Conservation (phyloP, 2,888 invertebrate genomes). For the Luffia ferchaultella region DNA sequence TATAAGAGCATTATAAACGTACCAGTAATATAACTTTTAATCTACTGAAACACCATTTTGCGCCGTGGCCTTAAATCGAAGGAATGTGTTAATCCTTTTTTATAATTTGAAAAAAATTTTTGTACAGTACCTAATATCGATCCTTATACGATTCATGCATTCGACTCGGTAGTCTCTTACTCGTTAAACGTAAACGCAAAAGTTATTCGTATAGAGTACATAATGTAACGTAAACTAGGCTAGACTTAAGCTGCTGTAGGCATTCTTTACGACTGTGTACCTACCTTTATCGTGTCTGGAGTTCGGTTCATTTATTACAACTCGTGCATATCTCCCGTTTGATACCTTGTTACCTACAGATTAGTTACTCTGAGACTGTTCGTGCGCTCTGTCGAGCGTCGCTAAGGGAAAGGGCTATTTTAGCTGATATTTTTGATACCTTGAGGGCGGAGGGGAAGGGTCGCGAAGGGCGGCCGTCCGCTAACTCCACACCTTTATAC, state of each 20-base stretch:
- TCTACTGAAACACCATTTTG: conserved; percentile 65
- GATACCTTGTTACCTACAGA: conserved; percentile 60
- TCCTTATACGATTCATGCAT: conserved; percentile 12
- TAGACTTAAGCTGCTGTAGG: conserved; percentile 49
- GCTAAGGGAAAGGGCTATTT: conserved; percentile 63
- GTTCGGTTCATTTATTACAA: too few species aligned
- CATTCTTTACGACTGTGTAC: conserved; percentile 38
- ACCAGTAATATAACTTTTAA: conserved; percentile 38
- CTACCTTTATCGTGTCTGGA: conserved; percentile 40
- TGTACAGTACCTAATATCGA: conserved; percentile 37
- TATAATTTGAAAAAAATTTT: conserved; percentile 34
- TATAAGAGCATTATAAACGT: not conserved
- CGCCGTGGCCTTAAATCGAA: conserved; percentile 64
- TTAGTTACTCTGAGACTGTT: conserved; percentile 66
- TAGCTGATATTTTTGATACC: conserved; percentile 67
- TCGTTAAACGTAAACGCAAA: conserved; percentile 40
- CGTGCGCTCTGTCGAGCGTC: conserved; percentile 58
- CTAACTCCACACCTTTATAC: not conserved
- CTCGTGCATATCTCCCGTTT: conserved; percentile 61
- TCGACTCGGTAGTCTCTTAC: conserved; percentile 31
- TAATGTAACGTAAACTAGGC: conserved; percentile 23
- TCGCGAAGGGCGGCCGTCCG: conserved; percentile 20
- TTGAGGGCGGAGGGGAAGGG: conserved; percentile 60
- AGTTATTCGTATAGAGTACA: conserved; percentile 19
- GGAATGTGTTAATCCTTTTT: conserved; percentile 57